Base-by-base conservation (phyloP, 2,888 invertebrate species). In the Zele albiditarsus region DNA sequence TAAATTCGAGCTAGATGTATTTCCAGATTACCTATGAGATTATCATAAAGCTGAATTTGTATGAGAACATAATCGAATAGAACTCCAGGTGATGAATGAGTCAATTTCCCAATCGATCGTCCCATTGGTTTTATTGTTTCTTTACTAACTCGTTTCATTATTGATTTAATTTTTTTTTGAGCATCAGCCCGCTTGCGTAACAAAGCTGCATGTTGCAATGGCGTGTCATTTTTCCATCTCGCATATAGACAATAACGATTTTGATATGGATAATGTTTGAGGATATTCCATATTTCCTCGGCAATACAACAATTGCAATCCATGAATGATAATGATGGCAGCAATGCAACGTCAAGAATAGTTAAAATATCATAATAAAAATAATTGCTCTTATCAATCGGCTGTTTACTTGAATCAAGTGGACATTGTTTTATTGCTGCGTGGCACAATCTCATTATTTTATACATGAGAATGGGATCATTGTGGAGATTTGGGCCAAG, bases 91-190 rank as follows among this genome's bases (percentile, higher is more conserved):
- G 98, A 96, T 68, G 96, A 97, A 88, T 99, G 99, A 31, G 98
- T 97, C 42, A 99, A 91, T 91, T 99, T 99, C 16, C 99, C 99
- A 79, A 99, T 95, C 66, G 96, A 94, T 76, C 99, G 92, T 0
- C 99, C 99, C 77, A 98, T 96, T 1, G 96, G 97, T 89, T 99
- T 99, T 6, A 98, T 97, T 85, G 98, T 99, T 89, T 99, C 99
- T 88, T 99, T 99, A 83, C 98, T 98, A 49, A 97, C 97, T 78
- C 96, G 94, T 90, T 99, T 98, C 97, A 99, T 97, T 49, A 98
- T 95, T 80, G 97, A 97, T 88, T 98, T 98, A 66, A 98, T 96
- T 85, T 96, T 94, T 86, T 98, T 97, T 80, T 97, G 93, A 0
- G 96, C 94, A 86, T 96, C 95, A 0, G 96, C 97, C 58, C 95